A percentile compares a stretch with the other conserved stretches of the same genome.
Conservation (phyloP, 2,888 invertebrate genomes). For the Megastigmus dorsalis region DNA sequence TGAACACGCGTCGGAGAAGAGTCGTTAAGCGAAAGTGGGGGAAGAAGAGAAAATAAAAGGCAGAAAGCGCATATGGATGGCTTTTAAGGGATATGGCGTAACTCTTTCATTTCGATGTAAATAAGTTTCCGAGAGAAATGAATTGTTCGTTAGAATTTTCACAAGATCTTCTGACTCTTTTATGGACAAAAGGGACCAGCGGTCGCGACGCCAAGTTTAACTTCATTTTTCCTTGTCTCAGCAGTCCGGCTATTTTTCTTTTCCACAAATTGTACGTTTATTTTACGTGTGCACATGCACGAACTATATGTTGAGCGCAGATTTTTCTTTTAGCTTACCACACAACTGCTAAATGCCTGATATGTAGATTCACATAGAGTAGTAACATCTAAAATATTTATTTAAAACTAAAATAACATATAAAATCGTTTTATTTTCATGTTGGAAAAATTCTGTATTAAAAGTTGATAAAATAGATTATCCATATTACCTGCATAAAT, state of each 20-base stretch:
- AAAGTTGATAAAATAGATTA: too few species aligned
- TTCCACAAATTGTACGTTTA: too few species aligned
- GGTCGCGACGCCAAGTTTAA: slow-evolving; percentile 28
- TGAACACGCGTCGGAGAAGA: slow-evolving; percentile 5
- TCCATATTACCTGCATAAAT: too few species aligned
- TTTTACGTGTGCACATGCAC: not conserved
- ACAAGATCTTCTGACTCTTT: slow-evolving; percentile 50
- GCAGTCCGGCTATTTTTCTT: too few species aligned
- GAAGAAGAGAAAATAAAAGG: not conserved
- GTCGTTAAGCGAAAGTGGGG: not conserved
- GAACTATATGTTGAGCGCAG: not conserved
- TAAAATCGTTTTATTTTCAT: too few species aligned
- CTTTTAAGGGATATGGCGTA: slow-evolving; percentile 5
- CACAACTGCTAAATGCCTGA: not conserved
- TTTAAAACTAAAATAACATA: too few species aligned
- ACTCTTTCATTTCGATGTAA: slow-evolving; percentile 39
- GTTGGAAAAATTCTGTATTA: too few species aligned
- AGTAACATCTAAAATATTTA: not conserved
- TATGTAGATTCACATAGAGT: not conserved
- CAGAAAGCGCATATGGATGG: not conserved
- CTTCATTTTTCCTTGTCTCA: slow-evolving; percentile 15
- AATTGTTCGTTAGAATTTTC: slow-evolving; percentile 34
- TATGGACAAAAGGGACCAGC: slow-evolving; percentile 51
- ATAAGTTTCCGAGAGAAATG: slow-evolving; percentile 35
- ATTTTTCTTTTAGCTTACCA: not conserved